Base-by-base conservation (phyloP, 2,797 vertebrate species). In the Poecile montanus region DNA sequence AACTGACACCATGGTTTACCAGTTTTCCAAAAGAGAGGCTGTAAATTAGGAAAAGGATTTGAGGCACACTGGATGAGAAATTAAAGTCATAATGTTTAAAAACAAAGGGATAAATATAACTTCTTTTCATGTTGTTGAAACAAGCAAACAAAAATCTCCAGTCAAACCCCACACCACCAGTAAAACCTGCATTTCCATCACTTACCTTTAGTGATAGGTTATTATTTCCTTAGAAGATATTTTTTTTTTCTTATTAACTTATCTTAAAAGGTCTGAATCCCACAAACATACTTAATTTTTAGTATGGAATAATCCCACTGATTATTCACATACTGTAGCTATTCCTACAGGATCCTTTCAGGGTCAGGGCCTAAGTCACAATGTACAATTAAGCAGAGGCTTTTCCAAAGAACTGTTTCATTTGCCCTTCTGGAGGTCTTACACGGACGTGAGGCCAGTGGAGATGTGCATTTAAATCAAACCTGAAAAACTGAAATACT, bases 1-100 rank as follows among this genome's bases (percentile, higher is more conserved):
- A 97, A 95, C 96, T 96, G 93, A 96, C 95, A 93, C 83, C 53
- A 85, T 79, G 83, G 91, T 93, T 75, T 93, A 95, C 66, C 86
- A 92, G 70, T 93, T 95, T 90, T 94, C 90, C 92, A 96, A 79
- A 96, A 94, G 81, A 96, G 58, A 95, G 84, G 66, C 87, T 94
- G 82, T n/a, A 91, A 96, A 96, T 96, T 88, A 89, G 88, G 89
- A 67, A 82, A 54, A 34, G 50, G 81, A 92, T 93, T 58, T 80
- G 36, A 76, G 72, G 84, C 56, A 89, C 48, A 80, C 65, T 44
- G 57, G 66, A 61, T 88, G 58, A 92, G 88, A 95, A 94, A 93
- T 90, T 70, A 93, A 88, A 95, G 85, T 32, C 54, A 9, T 56
- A 86, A 82, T 34, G 8, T 42, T 90, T 77, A 57, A 94, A 94